Conservation (phyloP, 2,113 vertebrate genomes). For the Chlorodrepanis virens region DNA sequence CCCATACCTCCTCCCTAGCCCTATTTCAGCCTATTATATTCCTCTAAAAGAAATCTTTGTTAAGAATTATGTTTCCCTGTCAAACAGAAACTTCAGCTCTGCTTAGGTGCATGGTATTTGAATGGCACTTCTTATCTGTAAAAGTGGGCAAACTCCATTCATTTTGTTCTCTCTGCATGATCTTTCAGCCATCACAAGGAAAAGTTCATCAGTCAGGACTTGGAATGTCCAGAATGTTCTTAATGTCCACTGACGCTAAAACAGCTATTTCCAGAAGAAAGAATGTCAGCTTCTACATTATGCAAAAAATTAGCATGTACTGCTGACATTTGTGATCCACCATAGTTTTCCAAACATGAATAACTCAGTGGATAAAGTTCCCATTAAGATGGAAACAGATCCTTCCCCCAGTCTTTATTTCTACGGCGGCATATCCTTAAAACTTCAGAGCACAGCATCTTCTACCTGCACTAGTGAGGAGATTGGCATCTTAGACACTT, state of each 20-base stretch:
- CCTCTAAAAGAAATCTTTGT: not conserved
- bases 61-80: not conserved
- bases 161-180: not conserved
- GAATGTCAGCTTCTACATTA: not conserved
- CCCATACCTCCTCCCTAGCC: not conserved
- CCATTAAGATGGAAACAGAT: not conserved
- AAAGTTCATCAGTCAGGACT: not conserved
- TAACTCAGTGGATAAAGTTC: not conserved
- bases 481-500: not conserved
- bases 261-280: not conserved
- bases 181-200: not conserved
- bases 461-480: not conserved
- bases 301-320: not conserved
- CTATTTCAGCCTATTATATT: not conserved
- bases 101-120: not conserved
- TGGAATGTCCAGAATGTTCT: not conserved
- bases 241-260: not conserved
- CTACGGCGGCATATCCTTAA: not conserved
- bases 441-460: not conserved
- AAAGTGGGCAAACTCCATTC: not conserved
- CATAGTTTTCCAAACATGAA: not conserved
- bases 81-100: not conserved
- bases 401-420: not conserved
- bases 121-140: not conserved
- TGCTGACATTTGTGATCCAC: not conserved